Percentiles rank a stretch among this genome's conserved stretches.
Evolutionary conservation across 1,140 invertebrate genomes (phyloP).

Genomic region (Drosophila sp.): DNA sequence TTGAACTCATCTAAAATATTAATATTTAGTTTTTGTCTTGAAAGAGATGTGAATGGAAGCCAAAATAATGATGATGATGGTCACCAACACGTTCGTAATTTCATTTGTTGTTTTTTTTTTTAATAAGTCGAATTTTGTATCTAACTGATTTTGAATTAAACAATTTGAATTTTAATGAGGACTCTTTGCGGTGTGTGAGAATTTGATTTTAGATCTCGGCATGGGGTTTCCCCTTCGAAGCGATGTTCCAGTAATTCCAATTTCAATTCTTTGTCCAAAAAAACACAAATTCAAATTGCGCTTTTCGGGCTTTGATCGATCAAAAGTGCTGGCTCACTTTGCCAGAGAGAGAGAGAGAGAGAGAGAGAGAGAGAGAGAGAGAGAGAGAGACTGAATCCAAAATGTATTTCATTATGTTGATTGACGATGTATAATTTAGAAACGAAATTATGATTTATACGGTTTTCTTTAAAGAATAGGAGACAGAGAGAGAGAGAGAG

Average conservation of each 20-base stretch:
- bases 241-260: neutral
- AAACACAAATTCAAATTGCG: constrained; percentile 2
- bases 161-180: neutral
- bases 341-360: constrained; percentile 32
- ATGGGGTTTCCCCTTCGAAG: neutral
- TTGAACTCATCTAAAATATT: too few relatives aligned
- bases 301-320: constrained; percentile 41
- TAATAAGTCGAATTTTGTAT: too few relatives aligned
- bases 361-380: constrained; percentile 7
- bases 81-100: neutral
- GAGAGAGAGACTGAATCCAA: constrained; percentile 39
- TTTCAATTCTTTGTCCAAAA: constrained; percentile 4
- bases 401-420: constrained; percentile 73
- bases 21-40: too few relatives aligned
- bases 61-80: too few relatives aligned
- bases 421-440: constrained; percentile 77
- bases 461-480: constrained; percentile 49
- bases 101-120: too few relatives aligned
- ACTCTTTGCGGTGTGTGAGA: neutral
- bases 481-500: neutral
- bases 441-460: constrained; percentile 79
- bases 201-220: constrained; percentile 6
- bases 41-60: too few relatives aligned
- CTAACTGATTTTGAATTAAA: neutral
- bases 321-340: constrained; percentile 70